Evolutionary conservation across 2,797 vertebrate genomes (phyloP).

Genomic region (Decapterus maruadsi): DNA sequence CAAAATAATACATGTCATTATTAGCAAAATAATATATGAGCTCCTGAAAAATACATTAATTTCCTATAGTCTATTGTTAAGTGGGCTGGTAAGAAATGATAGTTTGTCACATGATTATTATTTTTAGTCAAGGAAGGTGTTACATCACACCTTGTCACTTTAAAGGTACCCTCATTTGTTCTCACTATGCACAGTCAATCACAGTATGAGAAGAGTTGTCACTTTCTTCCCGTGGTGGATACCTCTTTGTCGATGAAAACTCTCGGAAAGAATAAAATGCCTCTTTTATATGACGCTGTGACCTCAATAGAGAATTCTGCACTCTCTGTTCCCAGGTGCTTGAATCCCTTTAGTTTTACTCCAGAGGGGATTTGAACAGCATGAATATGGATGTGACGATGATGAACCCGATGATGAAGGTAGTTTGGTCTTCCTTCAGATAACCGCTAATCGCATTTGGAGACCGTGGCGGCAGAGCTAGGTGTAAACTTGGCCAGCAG

Average conservation of each 20-base stretch:
- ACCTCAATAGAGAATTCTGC: conserved; percentile 76
- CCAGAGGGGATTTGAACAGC: conserved; percentile 74
- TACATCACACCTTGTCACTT: conserved; percentile 9
- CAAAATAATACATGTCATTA: neutral
- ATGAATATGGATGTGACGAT: conserved; percentile 82
- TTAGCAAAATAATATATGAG: neutral
- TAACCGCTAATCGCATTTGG: conserved; percentile 82
- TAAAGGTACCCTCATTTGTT: conserved; percentile 10
- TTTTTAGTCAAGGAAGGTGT: conserved; percentile 22
- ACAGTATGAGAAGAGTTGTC: conserved; percentile 17
- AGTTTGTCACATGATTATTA: conserved; percentile 20
- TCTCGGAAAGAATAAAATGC: conserved; percentile 39
- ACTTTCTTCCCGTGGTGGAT: conserved; percentile 35
- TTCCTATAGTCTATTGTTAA: conserved; percentile 1
- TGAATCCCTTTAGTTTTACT: conserved; percentile 77
- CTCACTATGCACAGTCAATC: conserved; percentile 30
- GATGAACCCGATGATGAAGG: conserved; percentile 77
- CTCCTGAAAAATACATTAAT: neutral
- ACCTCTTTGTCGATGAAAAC: conserved; percentile 50
- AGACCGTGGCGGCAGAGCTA: conserved; percentile 72
- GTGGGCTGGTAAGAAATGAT: conserved; percentile 1
- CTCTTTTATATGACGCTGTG: conserved; percentile 58
- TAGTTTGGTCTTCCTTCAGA: conserved; percentile 80
- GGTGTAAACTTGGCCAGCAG: conserved; percentile 79
- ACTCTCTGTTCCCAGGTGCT: conserved; percentile 73